Base-by-base conservation (phyloP, 2,888 invertebrate species). In the Tachina lurida region DNA sequence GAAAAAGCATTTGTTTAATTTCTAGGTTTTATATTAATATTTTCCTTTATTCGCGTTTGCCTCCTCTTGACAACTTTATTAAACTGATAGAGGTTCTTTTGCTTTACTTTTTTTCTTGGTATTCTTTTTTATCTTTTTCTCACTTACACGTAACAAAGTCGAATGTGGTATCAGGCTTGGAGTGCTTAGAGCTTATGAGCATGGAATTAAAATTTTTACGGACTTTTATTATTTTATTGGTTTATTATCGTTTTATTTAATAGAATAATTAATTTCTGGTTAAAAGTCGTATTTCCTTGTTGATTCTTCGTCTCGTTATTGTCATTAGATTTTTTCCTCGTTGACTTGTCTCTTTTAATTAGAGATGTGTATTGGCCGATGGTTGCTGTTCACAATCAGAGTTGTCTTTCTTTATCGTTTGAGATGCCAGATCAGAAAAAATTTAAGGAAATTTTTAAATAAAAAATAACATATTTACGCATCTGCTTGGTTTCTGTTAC, bases 271-370 rank as follows among this genome's bases (percentile, higher is more conserved):
- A 70, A 71, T 70, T 75, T 78, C 31, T 63, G 39, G n/a, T 19
- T 49, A 71, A 83, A 70, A 70, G 45, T 82, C 45, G 71, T 83
- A 76, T 73, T 63, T 68, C 70, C 77, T 85, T 83, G 83, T 86
- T 86, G 86, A 86, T 86, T 86, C 76, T 73, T 86, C 86, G 86
- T 76, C 81, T 74, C 62, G 85, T 75, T 80, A 74, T 81, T 83
- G 71, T 77, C 63, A 65, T 82, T 49, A 65, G 71, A 65, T 63
- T 82, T 82, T 70, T 71, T 71, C 71, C 52, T 71, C 70, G 82
- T 82, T 77, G 63, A 76, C 54, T 83, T 76, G 76, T 65, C 77
- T 68, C 19, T 49, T 68, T 58, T 4, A 22, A n/a, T 22, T 77
- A 52, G 70, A 10, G 68, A 78, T 78, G 78, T 68, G 76, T 10